Base-by-base conservation (phyloP, 64 coral and sea anemone genomes). In the Montipora efflorescens region DNA sequence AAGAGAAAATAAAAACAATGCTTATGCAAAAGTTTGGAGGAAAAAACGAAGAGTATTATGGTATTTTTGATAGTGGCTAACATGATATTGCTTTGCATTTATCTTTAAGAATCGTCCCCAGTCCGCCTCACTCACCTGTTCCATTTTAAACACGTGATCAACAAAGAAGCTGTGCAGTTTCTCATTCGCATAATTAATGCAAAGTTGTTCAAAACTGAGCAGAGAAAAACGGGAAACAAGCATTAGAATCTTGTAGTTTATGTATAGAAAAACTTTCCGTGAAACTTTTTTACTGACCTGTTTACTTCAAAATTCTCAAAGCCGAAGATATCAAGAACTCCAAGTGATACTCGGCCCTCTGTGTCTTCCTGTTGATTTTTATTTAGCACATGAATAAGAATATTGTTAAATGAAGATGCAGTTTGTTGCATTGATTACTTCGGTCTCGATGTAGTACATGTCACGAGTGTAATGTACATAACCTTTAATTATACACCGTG, bases 321-420 rank as follows among this genome's bases (percentile, higher is more conserved):
- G 4, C 95, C 95, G 78, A 94, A 97, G 47, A 97, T 97, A 79
- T 97, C 95, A n/a, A 97, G 92, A 72, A 97, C 95, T 76, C 95
- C 95, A 75, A 97, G 90, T 67, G 88, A 97, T 23, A 86, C 74
- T 16, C 95, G 88, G 19, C 85, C 55, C 21, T 67, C 61, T 11
- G 46, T 18, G 12, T 90, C 57, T 20, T 64, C 55, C 44, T 97
- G 11, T 8, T 6, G 3, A 11, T 8, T 8, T 57, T 8, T 8
- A 57, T 57, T 11, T 11, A 57, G 6, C 53, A 4, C 36, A 36
- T 36, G 53, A 57, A 57, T 57, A 11, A 57, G 3, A 57, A 57
- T 0, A 4, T 57, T 57, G 36, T 36, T 36, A 2, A 36, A 36
- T 36, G 36, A 36, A 36, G 36, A 36, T 36, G 36, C 36, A 36